Percentiles rank a stretch among this genome's conserved stretches.
Evolutionary conservation across 2,113 vertebrate species (phyloP).

Genomic region (Cepphus grylle): DNA sequence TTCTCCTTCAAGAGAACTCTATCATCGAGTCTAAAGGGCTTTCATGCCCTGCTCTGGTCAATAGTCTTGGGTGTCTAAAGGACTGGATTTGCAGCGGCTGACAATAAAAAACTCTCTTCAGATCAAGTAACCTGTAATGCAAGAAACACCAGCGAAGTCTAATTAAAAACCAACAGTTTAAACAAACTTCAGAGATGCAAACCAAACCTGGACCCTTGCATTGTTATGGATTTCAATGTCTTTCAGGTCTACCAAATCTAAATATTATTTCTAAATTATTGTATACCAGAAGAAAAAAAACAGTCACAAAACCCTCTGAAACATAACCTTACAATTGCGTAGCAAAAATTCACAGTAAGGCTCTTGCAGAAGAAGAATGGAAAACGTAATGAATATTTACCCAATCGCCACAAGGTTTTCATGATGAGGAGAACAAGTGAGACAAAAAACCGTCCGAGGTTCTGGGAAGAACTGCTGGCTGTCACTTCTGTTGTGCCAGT

Average conservation of each 20-base stretch:
- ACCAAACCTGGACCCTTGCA: neutral
- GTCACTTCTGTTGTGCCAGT: constrained; percentile 88
- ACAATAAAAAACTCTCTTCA: neutral
- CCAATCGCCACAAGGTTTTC: constrained; percentile 88
- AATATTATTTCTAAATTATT: neutral
- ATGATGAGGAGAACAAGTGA: constrained; percentile 90
- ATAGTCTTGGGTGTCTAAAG: neutral
- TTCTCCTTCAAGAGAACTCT: neutral
- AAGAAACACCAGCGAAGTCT: neutral
- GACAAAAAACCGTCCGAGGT: constrained; percentile 88
- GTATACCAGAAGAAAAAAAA: neutral
- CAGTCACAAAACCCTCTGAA: neutral
- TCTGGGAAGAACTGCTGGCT: constrained; percentile 88
- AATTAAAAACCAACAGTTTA: neutral
- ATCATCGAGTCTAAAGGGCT: neutral
- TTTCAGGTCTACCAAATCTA: neutral
- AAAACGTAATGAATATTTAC: constrained; percentile 63
- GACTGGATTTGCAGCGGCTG: neutral
- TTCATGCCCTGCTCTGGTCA: neutral
- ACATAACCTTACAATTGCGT: rapidly evolving
- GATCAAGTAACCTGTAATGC: neutral
- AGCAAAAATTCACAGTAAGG: neutral
- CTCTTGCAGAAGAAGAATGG: neutral
- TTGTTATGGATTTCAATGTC: neutral
- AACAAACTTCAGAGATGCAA: neutral